Percentiles rank a stretch among this genome's conserved stretches.
These are phyloP conservation scores for Branchinecta lynchi DNA, from an alignment of 1,140 invertebrate genomes.

Conservation along the genomic window DNA sequence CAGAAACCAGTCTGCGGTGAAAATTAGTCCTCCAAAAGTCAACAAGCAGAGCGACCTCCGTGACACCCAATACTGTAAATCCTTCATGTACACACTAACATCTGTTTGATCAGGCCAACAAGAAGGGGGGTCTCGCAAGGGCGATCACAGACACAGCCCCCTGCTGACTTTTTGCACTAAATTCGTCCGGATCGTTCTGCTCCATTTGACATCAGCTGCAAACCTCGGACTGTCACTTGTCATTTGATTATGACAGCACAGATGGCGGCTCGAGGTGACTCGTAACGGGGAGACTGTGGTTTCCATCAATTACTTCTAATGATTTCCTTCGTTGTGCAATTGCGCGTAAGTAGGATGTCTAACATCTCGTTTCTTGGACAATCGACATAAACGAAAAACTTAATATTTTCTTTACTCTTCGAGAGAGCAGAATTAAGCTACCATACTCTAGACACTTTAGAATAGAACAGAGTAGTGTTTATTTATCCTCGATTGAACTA, in stretches of 20 bases:
- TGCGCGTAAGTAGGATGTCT: no score
- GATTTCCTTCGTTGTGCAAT: no score
- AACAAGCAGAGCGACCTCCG: not conserved
- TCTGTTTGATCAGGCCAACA: not conserved
- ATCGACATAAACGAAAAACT: no score
- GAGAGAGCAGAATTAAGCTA: no score
- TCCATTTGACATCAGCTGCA: slow-evolving; percentile 10
- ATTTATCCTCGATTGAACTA: no score
- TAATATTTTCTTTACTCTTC: no score
- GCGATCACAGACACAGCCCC: slow-evolving; percentile 8
- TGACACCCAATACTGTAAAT: slow-evolving; percentile 7
- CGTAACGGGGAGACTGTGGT: no score
- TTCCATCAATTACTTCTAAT: no score
- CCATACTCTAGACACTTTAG: no score
- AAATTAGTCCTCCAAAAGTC: not conserved
- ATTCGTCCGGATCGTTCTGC: not conserved
- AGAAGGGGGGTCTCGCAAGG: slow-evolving; percentile 10
- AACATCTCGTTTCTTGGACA: no score
- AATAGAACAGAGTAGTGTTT: no score
- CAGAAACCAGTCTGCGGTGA: not conserved
- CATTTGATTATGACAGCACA: slow-evolving; percentile 10
- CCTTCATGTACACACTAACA: slow-evolving; percentile 9
- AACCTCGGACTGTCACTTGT: not conserved
- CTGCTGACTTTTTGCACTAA: slow-evolving; percentile 11
- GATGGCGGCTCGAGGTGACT: not conserved